Evolutionary conservation across 1,140 invertebrate genomes (phyloP).

Genomic region (Plodia interpunctella): DNA sequence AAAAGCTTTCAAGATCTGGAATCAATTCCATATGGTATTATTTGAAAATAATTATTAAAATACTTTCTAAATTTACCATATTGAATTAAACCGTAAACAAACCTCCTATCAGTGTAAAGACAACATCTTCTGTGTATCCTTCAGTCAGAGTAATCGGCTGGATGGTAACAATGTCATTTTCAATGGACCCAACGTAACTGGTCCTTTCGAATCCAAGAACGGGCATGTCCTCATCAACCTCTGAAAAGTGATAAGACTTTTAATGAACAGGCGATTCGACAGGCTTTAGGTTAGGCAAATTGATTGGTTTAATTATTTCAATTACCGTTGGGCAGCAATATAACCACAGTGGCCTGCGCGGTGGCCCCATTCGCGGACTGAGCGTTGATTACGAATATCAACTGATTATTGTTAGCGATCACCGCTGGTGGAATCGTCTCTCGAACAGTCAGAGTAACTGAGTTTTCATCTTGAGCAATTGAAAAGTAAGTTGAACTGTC

Average conservation of each 20-base stretch:
- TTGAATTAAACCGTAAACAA: neutral
- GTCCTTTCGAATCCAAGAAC: slow-evolving; percentile 30
- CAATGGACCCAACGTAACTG: slow-evolving; percentile 30
- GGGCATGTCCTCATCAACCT: slow-evolving; percentile 2
- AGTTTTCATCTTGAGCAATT: slow-evolving; percentile 15
- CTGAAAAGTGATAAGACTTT: neutral
- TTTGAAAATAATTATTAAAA: neutral
- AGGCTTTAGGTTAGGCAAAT: neutral
- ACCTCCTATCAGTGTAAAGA: slow-evolving; percentile 19
- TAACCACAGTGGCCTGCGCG: slow-evolving; percentile 17
- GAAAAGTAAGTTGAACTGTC: slow-evolving; percentile 32
- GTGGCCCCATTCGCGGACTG: slow-evolving; percentile 11
- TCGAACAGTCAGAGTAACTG: slow-evolving; percentile 15
- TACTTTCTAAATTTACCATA: no score
- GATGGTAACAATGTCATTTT: slow-evolving; percentile 18
- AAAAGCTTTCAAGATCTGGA: slow-evolving; percentile 24
- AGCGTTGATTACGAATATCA: slow-evolving; percentile 28
- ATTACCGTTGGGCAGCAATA: neutral
- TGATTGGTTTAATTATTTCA: neutral
- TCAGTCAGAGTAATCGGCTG: slow-evolving; percentile 25
- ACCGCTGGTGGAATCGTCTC: slow-evolving; percentile 24
- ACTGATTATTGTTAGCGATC: slow-evolving; percentile 25
- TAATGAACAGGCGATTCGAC: neutral
- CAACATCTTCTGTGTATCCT: slow-evolving; percentile 24
- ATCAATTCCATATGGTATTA: neutral